These are phyloP conservation scores for Coilia nasus DNA, from an alignment of 2,797 vertebrate species.

Conservation along the genomic window DNA sequence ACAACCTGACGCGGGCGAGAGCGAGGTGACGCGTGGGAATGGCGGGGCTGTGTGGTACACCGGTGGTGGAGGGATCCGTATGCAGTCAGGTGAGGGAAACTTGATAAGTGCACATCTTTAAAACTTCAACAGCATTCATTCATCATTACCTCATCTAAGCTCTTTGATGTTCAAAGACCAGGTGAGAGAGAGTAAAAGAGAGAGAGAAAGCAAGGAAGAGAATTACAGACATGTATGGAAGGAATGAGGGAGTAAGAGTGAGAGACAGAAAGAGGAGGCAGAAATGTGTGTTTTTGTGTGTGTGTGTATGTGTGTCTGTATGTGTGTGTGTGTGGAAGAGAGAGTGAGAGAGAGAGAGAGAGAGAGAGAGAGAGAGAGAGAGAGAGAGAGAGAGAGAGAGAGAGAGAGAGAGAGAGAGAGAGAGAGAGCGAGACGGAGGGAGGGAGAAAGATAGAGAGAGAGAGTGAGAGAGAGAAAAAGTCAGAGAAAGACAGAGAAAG, in stretches of 20 bases:
- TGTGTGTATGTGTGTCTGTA: too few species aligned
- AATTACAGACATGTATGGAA: not conserved
- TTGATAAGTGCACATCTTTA: not conserved
- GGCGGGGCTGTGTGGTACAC: too few species aligned
- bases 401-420: not conserved
- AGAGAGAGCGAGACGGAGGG: too few species aligned
- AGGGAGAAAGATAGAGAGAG: too few species aligned
- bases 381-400: not conserved
- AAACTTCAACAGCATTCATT: not conserved
- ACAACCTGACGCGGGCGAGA: not conserved
- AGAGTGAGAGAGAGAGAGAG: constrained; percentile 3
- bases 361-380: not conserved
- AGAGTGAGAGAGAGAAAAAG: too few species aligned
- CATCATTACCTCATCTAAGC: not conserved
- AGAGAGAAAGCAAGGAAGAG: not conserved
- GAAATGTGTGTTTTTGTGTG: not conserved
- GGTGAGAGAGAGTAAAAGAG: not conserved
- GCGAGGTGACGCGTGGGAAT: not conserved
- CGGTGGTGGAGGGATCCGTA: too few species aligned
- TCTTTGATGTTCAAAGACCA: not conserved
- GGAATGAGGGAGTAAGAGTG: not conserved
- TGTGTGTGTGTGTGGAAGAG: not conserved
- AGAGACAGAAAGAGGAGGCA: not conserved
- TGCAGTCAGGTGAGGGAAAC: not conserved
- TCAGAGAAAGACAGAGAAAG: too few species aligned